Percentiles rank a stretch among this genome's conserved stretches.
These are phyloP conservation scores for Sylvia borin DNA, from an alignment of 2,797 vertebrate genomes.

Conservation along the genomic window DNA sequence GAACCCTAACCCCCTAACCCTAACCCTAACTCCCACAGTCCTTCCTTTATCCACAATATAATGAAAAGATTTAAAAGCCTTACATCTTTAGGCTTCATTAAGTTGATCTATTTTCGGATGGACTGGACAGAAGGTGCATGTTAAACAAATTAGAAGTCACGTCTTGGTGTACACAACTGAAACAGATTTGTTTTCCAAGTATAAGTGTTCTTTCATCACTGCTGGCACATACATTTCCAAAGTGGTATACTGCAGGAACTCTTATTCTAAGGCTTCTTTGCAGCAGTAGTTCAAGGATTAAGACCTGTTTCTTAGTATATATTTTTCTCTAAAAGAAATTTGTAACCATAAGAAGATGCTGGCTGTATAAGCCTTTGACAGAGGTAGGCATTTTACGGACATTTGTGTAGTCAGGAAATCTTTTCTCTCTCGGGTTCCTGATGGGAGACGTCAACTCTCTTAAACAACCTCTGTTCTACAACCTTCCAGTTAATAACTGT, in stretches of 20 bases:
- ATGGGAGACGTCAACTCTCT: not conserved
- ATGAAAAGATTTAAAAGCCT: not conserved
- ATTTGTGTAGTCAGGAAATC: not conserved
- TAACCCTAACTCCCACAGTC: too few species aligned
- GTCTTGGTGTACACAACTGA: not conserved
- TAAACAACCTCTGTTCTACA: not conserved
- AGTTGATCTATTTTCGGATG: not conserved
- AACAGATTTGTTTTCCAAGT: slow-evolving; percentile 23
- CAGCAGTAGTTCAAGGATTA: not conserved
- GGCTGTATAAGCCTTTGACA: not conserved
- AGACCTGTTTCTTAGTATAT: not conserved
- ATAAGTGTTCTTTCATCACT: not conserved
- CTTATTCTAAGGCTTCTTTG: not conserved
- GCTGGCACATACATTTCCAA: not conserved
- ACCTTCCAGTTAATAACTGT: not conserved
- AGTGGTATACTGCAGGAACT: not conserved
- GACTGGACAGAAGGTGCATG: not conserved
- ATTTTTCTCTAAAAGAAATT: not conserved
- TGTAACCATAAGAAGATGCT: not conserved
- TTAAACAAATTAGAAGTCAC: slow-evolving; percentile 32
- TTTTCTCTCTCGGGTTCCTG: not conserved
- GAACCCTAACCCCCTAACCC: too few species aligned
- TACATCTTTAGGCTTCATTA: not conserved
- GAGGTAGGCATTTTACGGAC: not conserved
- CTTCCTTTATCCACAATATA: not conserved